Conservation (phyloP, 2,797 vertebrate genomes). For the Girardinus metallicus region DNA sequence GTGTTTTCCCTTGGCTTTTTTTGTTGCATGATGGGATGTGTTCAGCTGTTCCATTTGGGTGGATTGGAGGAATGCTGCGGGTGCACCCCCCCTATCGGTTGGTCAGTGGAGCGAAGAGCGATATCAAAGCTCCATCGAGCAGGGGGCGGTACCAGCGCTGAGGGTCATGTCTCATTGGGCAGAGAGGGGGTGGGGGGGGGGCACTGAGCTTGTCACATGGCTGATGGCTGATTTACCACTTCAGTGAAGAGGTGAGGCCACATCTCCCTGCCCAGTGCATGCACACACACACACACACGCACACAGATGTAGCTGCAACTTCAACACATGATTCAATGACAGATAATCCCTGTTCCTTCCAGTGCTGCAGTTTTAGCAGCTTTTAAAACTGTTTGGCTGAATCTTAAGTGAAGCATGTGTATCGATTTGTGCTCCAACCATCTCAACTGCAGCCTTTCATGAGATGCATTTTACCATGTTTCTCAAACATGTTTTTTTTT, state of each 20-base stretch:
- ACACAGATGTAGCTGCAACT: conserved; percentile 8
- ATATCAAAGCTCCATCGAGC: conserved; percentile 79
- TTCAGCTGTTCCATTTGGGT: conserved; percentile 82
- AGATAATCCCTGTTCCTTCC: conserved; percentile 38
- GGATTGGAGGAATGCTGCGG: conserved; percentile 88
- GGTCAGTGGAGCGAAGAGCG: conserved; percentile 85
- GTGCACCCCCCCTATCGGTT: conserved; percentile 80
- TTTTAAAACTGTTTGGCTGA: conserved; percentile 48
- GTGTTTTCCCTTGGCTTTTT: conserved; percentile 73
- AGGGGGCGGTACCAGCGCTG: conserved; percentile 63
- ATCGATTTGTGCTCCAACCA: conserved; percentile 56
- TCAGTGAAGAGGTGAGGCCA: conserved; percentile 78
- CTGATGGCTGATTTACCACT: conserved; percentile 86
- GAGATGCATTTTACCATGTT: conserved; percentile 39
- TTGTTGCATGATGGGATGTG: conserved; percentile 79
- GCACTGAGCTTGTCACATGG: conserved; percentile 79
- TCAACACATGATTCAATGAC: conserved; percentile 43
- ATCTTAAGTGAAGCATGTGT: conserved; percentile 52
- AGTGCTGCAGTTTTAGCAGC: conserved; percentile 46
- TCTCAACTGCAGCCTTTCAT: conserved; percentile 64
- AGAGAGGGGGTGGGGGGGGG: conserved; percentile 62
- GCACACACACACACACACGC: conserved; percentile 9
- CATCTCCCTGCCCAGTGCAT: conserved; percentile 42
- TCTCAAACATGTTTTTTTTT: conserved; percentile 23
- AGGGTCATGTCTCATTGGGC: conserved; percentile 79